phyloP scores from a whole-genome alignment of 2,113 vertebrate species.

The Odontesthes bonariensis region DNA sequence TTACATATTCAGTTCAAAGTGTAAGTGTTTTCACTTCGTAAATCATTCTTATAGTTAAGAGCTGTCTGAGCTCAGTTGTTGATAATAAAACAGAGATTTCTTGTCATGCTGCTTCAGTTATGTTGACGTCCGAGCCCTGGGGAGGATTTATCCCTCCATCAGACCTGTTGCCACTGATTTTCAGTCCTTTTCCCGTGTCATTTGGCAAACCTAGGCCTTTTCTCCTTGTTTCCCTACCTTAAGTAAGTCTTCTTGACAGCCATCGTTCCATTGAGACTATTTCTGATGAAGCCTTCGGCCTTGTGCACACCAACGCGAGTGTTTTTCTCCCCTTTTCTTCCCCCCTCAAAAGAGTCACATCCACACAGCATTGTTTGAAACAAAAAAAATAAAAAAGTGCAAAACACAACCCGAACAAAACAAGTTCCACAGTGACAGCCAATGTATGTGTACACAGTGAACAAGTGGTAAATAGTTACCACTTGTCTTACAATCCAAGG shows the following conservation, averaged over 20 bases:
- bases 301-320: not conserved
- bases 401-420: not conserved
- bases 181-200: not conserved
- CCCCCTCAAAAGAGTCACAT: not conserved
- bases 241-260: not conserved
- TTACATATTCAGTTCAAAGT: not conserved
- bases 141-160: too few relatives aligned
- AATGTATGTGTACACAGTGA: not conserved
- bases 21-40: not conserved
- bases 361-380: not conserved
- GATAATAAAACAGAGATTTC: not conserved
- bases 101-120: not conserved
- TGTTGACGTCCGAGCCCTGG: not conserved
- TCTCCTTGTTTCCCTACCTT: not conserved
- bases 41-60: constrained; percentile 26
- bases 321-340: not conserved
- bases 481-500: not conserved
- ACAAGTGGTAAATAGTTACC: not conserved
- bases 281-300: not conserved
- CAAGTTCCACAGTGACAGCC: not conserved
- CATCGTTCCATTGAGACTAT: not conserved
- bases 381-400: not conserved
- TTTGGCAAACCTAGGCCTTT: not conserved
- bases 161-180: not conserved
- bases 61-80: constrained; percentile 6